Evolutionary conservation across 2,888 invertebrate species (phyloP), one percentile per base, ranked within the genome.

Genomic region (Acanthopleura granulata): DNA sequence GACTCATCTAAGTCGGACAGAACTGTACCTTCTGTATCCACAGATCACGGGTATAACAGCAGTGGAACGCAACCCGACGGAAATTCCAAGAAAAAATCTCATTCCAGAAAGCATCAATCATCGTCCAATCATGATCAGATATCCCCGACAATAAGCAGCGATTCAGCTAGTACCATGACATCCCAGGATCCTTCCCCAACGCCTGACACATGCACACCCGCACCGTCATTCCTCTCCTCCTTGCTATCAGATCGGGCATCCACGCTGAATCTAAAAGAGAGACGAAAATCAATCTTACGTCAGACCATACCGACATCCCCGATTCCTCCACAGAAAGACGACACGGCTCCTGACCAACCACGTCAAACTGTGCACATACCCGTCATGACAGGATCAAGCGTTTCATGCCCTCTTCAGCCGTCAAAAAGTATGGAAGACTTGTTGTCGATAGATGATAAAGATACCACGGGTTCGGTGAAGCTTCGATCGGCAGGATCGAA

Each of bases 1-100:
- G 66, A 66, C 25, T 66, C 66, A 3, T 66, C 66, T 27, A 66
- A 66, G 29, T 66, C 66, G 18, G 66, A 66, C 29, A 66, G 66
- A 25, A 66, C 66, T 6, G 66, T 27, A 6, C 66, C 66, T 27
- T 66, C 66, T 27, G 66, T 66, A 14, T 66, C 66, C 66, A 66
- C 66, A 27, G 66, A 66, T 14, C 18, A 25, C 3, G 66, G 66
- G 29, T 66, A 66, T 27, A 27, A 16, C 22, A 66, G 66, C 14
- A 66, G 66, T 27, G 25, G 16, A 3, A 27, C 22, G 16, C 66
- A 66, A 66, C 66, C 15, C 18, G 16, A 15, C 25, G 66, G 66
- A 16, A 25, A 22, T 16, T 27, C 66, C 66, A 25, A 22, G 29
- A 27, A 27, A 66, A 66, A 27, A 66, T 22, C 25, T 1, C 1